Evolutionary conservation across 1,140 invertebrate genomes (phyloP).

Genomic region (Drosophila virilis): DNA sequence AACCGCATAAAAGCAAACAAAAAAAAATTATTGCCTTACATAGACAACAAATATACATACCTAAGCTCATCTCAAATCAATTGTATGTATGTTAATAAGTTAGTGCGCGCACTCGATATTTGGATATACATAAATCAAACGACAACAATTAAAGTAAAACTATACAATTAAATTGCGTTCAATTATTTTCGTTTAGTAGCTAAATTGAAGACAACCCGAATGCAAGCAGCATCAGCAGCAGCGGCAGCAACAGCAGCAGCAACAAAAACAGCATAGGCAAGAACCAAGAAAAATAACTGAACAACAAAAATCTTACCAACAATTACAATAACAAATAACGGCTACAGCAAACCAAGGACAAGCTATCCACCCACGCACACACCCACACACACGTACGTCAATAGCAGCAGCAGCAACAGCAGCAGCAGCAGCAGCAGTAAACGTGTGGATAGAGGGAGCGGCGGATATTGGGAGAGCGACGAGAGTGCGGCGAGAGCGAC

Average conservation of each 20-base stretch:
- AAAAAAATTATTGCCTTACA: conserved; percentile 29
- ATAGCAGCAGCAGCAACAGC: neutral
- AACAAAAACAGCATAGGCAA: neutral
- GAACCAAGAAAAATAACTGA: neutral
- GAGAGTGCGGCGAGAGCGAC: neutral
- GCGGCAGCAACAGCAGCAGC: too few relatives aligned
- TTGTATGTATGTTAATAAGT: conserved; percentile 37
- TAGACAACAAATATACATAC: conserved; percentile 24
- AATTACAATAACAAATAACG: conserved; percentile 16
- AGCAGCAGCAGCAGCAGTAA: neutral
- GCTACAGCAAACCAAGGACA: conserved; percentile 21
- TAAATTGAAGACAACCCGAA: conserved; percentile 40
- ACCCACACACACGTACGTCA: conserved; percentile 3
- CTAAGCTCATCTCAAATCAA: conserved; percentile 23
- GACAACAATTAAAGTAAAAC: conserved; percentile 13
- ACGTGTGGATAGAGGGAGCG: conserved; percentile 4
- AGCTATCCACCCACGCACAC: conserved; percentile 10
- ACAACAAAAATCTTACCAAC: conserved; percentile 12
- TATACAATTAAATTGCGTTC: conserved; percentile 26
- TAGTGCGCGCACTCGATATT: conserved; percentile 33
- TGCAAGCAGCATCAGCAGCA: conserved; percentile 18
- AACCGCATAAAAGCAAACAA: conserved; percentile 10
- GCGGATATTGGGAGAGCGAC: neutral
- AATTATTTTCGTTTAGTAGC: conserved; percentile 38
- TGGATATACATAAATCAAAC: conserved; percentile 27